Evolutionary conservation across 2,113 vertebrate genomes (phyloP), one percentile per base, ranked within the genome.

Genomic region (Sebastes schlegelii): DNA sequence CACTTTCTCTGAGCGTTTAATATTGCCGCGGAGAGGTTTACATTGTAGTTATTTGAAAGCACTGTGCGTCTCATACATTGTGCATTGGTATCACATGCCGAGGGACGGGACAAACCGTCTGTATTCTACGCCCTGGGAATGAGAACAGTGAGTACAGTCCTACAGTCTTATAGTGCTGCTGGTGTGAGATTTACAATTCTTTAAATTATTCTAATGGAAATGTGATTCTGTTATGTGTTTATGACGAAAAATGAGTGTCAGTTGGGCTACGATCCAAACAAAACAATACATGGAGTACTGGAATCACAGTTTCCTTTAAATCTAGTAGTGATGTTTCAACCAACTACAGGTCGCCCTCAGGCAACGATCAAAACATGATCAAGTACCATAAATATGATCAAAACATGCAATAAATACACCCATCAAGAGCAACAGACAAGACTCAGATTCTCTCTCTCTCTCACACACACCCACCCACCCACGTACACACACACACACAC

Each of bases 401-500:
- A 68, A 57, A 45, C 2, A 55, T 46, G 19, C 7, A 74, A n/a
- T 75, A 13, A 68, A 69, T 34, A 40, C 10, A 57, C 12, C 1
- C 17, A 43, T 21, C 9, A 74, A 10, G 21, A 65, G 34, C 8
- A 10, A 65, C 26, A 19, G 4, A 73, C 49, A 51, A 51, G 12
- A 57, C 4, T 21, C 48, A 54, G 26, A 64, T 43, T n/a, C 71
- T 49, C 57, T 73, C 54, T 17, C 72, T 21, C 73, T 43, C 57
- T 13, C 43, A 51, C 54, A 43, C 45, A 23, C 23, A 60, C 21
- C 34, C 57, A 52, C 23, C 10, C 52, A 19, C 58, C 42, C 19
- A 42, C 73, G 43, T 55, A 66, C 46, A 54, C 34, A 67, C 46
- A 54, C 46, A 80, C 21, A 45, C 55, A 64, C 7, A 55, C 57